phyloP scores from a whole-genome alignment of 2,888 invertebrate genomes.

The Stictocephala bisonia region DNA sequence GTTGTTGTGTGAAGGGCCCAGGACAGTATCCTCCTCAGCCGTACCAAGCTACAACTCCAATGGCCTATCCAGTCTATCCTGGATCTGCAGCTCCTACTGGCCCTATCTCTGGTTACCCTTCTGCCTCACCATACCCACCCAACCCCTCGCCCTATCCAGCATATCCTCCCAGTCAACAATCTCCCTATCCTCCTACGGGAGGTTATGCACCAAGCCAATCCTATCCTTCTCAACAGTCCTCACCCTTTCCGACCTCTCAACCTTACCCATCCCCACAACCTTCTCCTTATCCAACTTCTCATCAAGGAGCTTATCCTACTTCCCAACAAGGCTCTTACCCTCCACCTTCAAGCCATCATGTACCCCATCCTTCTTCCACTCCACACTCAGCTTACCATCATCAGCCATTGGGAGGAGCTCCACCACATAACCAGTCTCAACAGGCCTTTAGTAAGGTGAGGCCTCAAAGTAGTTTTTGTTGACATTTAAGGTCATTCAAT shows the following conservation, averaged over 20 bases:
- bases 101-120: constrained; percentile 53
- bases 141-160: constrained; percentile 64
- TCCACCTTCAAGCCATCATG: constrained; percentile 49
- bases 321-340: constrained; percentile 53
- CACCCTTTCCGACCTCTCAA: constrained; percentile 54
- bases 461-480: too few species aligned
- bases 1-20: constrained; percentile 27
- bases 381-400: constrained; percentile 49
- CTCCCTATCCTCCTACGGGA: constrained; percentile 48
- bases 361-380: constrained; percentile 49
- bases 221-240: constrained; percentile 61
- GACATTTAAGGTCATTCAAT: too few species aligned
- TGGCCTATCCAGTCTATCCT: constrained; percentile 56
- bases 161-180: constrained; percentile 55
- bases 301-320: constrained; percentile 52
- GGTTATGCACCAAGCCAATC: too few species aligned
- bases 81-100: constrained; percentile 55
- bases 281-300: constrained; percentile 47
- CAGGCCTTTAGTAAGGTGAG: constrained; percentile 49
- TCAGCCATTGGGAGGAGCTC: constrained; percentile 48
- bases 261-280: constrained; percentile 38
- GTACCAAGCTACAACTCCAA: constrained; percentile 54
- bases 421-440: constrained; percentile 45
- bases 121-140: constrained; percentile 63
- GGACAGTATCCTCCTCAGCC: constrained; percentile 46